A percentile compares a stretch with the other conserved stretches of the same genome.
Evolutionary conservation across 1,140 invertebrate species (phyloP).

Genomic region (Pseudomyrmex flavicornis): DNA sequence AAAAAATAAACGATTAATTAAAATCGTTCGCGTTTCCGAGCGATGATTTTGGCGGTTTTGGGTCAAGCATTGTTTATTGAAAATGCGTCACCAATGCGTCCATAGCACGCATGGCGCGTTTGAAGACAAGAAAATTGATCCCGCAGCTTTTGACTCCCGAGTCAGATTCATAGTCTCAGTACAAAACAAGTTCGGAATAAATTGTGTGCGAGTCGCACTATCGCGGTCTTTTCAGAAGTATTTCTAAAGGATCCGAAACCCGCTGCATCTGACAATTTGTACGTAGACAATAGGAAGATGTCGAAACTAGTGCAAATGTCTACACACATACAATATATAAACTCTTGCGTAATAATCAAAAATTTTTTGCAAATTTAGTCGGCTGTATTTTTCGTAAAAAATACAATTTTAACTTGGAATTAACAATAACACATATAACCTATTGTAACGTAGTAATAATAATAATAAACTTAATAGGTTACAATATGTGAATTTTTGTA

Average conservation of each 20-base stretch:
- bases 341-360: conserved; percentile 12
- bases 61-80: conserved; percentile 49
- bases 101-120: background rate
- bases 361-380: conserved; percentile 31
- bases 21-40: conserved; percentile 4
- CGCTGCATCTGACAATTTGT: conserved; percentile 44
- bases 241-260: conserved; percentile 33
- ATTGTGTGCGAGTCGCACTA: conserved; percentile 53
- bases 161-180: conserved; percentile 45
- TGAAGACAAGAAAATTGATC: conserved; percentile 55
- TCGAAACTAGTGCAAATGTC: conserved; percentile 37
- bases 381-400: too few relatives aligned
- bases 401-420: too few relatives aligned
- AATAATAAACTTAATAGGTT: background rate
- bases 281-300: conserved; percentile 34
- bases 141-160: conserved; percentile 12
- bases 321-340: conserved; percentile 29
- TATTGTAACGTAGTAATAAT: background rate
- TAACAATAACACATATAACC: too few relatives aligned
- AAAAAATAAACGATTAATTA: conserved; percentile 41
- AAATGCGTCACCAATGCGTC: conserved; percentile 36
- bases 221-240: conserved; percentile 55
- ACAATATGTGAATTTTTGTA: background rate
- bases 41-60: conserved; percentile 46
- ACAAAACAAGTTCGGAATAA: conserved; percentile 63